phyloP scores from a whole-genome alignment of 2,113 vertebrate species.

The Albula glossodonta region DNA sequence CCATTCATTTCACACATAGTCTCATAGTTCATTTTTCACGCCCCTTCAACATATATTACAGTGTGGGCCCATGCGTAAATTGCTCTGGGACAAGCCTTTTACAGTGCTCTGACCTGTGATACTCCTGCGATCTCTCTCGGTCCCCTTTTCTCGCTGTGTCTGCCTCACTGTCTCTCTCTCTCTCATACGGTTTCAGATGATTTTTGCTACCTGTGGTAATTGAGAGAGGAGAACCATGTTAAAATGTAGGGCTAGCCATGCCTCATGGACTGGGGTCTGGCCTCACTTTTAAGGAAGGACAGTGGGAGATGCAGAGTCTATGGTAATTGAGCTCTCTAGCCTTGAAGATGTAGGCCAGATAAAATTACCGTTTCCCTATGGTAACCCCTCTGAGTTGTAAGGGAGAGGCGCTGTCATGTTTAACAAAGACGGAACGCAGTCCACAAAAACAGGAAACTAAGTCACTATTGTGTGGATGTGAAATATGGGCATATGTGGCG shows the following conservation, averaged over 20 bases:
- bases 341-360: background rate
- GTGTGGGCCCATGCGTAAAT: background rate
- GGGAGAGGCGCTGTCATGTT: background rate
- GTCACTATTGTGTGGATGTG: background rate
- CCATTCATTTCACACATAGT: background rate
- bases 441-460: background rate
- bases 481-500: background rate
- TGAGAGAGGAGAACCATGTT: slow-evolving; percentile 2
- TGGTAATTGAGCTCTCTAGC: background rate
- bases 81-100: background rate
- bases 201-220: background rate
- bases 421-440: background rate
- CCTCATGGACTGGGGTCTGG: background rate
- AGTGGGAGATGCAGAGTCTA: background rate
- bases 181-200: background rate
- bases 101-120: background rate
- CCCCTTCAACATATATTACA: background rate
- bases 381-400: background rate
- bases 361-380: background rate
- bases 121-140: background rate
- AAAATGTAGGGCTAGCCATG: background rate
- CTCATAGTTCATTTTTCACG: background rate
- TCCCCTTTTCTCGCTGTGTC: background rate
- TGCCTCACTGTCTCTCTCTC: background rate
- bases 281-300: background rate